Evolutionary conservation across 2,888 invertebrate species (phyloP), one percentile per base, ranked within the genome.

Genomic region (Spisula subtruncata): DNA sequence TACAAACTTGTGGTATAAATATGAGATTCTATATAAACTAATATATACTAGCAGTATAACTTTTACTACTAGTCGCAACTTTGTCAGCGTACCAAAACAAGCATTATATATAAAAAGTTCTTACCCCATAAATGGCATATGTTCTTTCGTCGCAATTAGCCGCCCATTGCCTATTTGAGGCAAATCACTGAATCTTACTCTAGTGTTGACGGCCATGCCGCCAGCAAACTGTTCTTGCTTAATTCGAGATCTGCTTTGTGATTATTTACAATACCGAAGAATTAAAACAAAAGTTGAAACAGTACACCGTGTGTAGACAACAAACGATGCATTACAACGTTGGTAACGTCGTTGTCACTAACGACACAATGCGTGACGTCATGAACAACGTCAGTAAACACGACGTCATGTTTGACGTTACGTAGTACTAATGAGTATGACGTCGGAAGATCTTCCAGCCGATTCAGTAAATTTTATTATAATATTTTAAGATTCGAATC

Each of bases 91-190:
- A 51, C 1, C 16, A 16, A 18, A 60, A 4, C 18, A 60, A n/a
- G 60, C 18, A 60, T 20, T n/a, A 71, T 14, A 16, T 29, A 71
- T 71, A 1, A 71, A 71, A 71, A 29, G 71, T 32, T 71, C 71
- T 71, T 84, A 84, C 84, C 71, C 48, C 29, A 29, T 71, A n/a
- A 66, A 84, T 46, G 46, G 35, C 29, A 29, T 14, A 29, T 46
- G 84, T 48, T 84, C 84, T 12, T 71, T 84, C 14, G 14, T 71
- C 0, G 46, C 84, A 16, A 71, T n/a, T 25, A 51, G 51, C 16
- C 29, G 56, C 29, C 84, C 84, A 56, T 84, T 71, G 12, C 71
- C 41, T 29, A 84, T 75, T n/a, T 2, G 25, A 32, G 84, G 48
- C 29, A 84, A 84, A 14, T 46, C 32, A 20, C 41, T 82, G 2